phyloP scores from a whole-genome alignment of 2,113 vertebrate species.

The Lagopus leucura region DNA sequence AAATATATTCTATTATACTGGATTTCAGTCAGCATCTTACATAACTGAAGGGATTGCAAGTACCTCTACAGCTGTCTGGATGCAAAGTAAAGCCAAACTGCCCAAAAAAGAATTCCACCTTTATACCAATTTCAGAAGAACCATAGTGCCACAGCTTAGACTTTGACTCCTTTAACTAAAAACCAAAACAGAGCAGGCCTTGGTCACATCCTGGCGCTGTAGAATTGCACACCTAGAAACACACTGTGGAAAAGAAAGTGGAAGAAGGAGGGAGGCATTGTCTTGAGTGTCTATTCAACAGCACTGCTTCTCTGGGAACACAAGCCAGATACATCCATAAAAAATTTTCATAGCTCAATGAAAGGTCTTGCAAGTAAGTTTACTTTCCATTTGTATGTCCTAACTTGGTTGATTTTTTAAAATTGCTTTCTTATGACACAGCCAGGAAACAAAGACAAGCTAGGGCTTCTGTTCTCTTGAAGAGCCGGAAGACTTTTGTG shows the following conservation, averaged over 20 bases:
- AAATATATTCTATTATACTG: not conserved
- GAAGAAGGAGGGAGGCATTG: not conserved
- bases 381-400: not conserved
- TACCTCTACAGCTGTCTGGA: not conserved
- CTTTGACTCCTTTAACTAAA: not conserved
- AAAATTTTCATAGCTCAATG: too few species aligned
- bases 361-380: not conserved
- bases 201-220: not conserved
- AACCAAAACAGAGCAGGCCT: not conserved
- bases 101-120: not conserved
- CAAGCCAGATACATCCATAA: not conserved
- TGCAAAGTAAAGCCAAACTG: not conserved
- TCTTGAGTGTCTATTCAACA: not conserved
- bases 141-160: not conserved
- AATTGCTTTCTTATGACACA: not conserved
- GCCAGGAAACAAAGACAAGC: not conserved
- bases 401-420: not conserved
- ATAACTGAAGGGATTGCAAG: not conserved
- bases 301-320: not conserved
- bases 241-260: rapidly evolving
- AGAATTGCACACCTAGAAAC: not conserved
- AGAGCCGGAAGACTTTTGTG: not conserved
- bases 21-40: not conserved
- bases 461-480: not conserved
- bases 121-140: too few species aligned